Base-by-base conservation (phyloP, 2,888 invertebrate species). In the Tribolium freemani region DNA sequence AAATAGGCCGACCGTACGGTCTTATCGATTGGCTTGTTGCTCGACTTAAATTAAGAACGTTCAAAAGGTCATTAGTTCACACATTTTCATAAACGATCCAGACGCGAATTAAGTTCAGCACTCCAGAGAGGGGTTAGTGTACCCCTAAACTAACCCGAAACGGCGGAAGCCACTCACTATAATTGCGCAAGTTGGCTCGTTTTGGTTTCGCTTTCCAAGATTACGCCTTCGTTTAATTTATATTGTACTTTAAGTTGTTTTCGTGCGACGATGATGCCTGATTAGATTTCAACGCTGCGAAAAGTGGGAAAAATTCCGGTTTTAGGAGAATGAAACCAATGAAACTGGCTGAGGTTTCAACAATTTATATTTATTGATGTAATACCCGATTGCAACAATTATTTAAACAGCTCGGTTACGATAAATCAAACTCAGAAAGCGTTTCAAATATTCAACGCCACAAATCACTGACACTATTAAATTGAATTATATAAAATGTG, bases 91-190 rank as follows among this genome's bases (percentile, higher is more conserved):
- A 26, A 26, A 26, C 26, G 26, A 26, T 26, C 26, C 26, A 26
- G 26, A 54, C 54, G 54, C 54, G 30, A 53, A 53, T 53, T 26
- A 26, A 26, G 26, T 26, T 26, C 26, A 26, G 3, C 26, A 44
- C 46, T 45, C 16, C 11, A 54, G 20, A 10, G 50, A 31, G 61
- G 66, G 58, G 57, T 51, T 66, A 51, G 20, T 26, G 44, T 58
- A 50, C 30, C 54, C 69, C 60, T 30, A 38, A 46, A 46, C 61
- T 61, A 58, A 57, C 71, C 72, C 68, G 58, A 56, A 68, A 70
- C 66, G 69, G 31, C 69, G 66, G 60, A 73, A 73, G 69, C 66
- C 73, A 73, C 69, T 73, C 54, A 66, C 69, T 54, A 60, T 70
- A 73, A 73, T 69, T 73, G 69, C 58, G 16, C 48, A 63, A 68